phyloP scores from a whole-genome alignment of 2,113 vertebrate species.

The Pterocles orientalis region DNA sequence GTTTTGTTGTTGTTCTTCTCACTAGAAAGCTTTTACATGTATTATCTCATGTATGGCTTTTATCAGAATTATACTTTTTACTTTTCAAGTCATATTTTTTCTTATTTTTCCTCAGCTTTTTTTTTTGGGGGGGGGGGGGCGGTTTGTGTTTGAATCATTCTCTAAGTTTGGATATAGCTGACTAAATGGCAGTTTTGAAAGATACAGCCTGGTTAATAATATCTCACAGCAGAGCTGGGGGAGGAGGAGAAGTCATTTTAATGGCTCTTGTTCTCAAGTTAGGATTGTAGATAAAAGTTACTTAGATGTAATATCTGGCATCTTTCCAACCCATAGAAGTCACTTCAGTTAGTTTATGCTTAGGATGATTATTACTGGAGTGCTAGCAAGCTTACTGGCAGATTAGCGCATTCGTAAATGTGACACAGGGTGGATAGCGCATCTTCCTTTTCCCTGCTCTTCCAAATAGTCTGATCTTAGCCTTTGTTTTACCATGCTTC shows the following conservation, averaged over 20 bases:
- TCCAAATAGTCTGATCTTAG: slow-evolving; percentile 10
- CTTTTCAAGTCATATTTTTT: background rate
- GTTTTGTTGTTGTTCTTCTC: background rate
- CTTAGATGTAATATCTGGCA: slow-evolving; percentile 75
- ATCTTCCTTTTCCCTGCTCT: background rate
- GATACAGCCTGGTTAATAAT: background rate
- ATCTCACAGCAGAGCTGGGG: background rate
- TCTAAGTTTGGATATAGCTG: background rate
- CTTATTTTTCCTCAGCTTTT: background rate
- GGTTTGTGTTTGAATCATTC: background rate
- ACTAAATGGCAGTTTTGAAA: background rate
- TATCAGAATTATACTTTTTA: background rate
- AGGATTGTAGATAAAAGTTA: slow-evolving; percentile 68
- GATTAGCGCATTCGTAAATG: slow-evolving; percentile 71
- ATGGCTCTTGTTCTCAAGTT: slow-evolving; percentile 50
- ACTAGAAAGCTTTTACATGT: background rate
- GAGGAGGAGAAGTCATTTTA: slow-evolving; percentile 23
- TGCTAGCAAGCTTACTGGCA: slow-evolving; percentile 75
- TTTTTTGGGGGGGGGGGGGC: background rate
- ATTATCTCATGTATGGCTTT: background rate
- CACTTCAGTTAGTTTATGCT: slow-evolving; percentile 73
- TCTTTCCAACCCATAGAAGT: slow-evolving; percentile 67
- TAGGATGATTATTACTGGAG: slow-evolving; percentile 79
- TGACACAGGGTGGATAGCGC: slow-evolving; percentile 68
- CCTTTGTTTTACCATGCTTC: slow-evolving; percentile 70